Percentiles rank a stretch among this genome's conserved stretches.
Evolutionary conservation across 2,797 vertebrate species (phyloP).

Genomic region (Allobates femoralis): DNA sequence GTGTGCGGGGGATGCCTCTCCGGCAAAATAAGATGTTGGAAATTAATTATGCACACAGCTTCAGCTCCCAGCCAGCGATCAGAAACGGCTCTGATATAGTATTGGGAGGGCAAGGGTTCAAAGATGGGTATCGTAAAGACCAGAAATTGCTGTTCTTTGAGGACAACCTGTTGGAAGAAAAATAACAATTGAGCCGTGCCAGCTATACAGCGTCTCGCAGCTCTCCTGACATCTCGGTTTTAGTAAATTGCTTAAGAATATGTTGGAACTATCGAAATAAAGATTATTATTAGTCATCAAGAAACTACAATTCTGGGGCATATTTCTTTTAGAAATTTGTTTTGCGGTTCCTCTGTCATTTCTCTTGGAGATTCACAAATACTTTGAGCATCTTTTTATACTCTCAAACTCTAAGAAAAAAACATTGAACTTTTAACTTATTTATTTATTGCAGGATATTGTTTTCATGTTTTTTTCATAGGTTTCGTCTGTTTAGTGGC

Average conservation of each 20-base stretch:
- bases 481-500: too few relatives aligned
- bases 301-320: background rate
- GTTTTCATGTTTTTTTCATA: too few relatives aligned
- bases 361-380: background rate
- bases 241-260: too few relatives aligned
- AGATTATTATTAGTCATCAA: too few relatives aligned
- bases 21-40: constrained; percentile 95
- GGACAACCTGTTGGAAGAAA: constrained; percentile 82
- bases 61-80: constrained; percentile 97
- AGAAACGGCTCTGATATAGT: constrained; percentile 94
- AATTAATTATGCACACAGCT: constrained; percentile 94
- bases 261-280: too few relatives aligned
- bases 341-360: background rate
- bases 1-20: constrained; percentile 97
- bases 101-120: constrained; percentile 95
- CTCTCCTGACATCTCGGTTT: too few relatives aligned
- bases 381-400: too few relatives aligned
- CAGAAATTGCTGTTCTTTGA: constrained; percentile 86
- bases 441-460: too few relatives aligned
- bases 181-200: background rate
- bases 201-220: too few relatives aligned
- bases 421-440: too few relatives aligned
- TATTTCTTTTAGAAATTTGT: background rate
- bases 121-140: constrained; percentile 99
- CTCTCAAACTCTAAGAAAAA: too few relatives aligned